Percentiles rank a stretch among this genome's conserved stretches.
These are phyloP conservation scores for Cyclura pinguis DNA, from an alignment of 2,797 vertebrate species.

Conservation along the genomic window DNA sequence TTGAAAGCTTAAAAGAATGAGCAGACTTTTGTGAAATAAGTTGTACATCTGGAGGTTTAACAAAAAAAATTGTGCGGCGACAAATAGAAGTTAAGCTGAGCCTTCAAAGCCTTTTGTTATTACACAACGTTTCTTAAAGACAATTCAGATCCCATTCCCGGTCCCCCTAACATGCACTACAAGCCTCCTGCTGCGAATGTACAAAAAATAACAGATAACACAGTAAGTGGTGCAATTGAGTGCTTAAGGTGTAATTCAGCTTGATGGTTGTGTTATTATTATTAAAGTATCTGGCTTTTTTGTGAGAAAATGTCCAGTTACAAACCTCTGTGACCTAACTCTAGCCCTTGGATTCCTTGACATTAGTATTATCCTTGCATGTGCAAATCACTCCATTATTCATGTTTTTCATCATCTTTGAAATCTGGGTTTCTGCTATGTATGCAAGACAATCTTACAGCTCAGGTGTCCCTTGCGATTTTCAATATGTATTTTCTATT, in stretches of 20 bases:
- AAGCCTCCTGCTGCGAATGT: neutral
- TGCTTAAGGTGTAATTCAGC: conserved; percentile 12
- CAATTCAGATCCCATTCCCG: conserved; percentile 14
- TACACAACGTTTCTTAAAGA: neutral
- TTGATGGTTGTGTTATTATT: neutral
- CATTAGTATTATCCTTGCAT: neutral
- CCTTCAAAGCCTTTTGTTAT: neutral
- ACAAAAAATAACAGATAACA: conserved; percentile 9
- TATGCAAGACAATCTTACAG: neutral
- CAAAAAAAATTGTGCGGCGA: neutral
- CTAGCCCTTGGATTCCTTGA: conserved; percentile 13
- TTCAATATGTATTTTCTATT: neutral
- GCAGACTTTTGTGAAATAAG: neutral
- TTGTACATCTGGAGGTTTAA: conserved; percentile 1
- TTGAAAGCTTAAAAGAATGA: conserved; percentile 1
- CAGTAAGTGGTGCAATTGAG: conserved; percentile 7
- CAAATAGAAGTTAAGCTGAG: neutral
- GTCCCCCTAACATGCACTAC: neutral
- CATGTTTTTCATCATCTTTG: conserved; percentile 15
- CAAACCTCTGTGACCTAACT: conserved; percentile 5
- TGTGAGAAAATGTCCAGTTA: neutral
- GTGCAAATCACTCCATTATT: neutral
- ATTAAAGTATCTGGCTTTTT: conserved; percentile 2
- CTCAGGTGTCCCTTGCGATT: conserved; percentile 4
- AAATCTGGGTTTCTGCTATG: conserved; percentile 4